These are phyloP conservation scores for Sphaerodactylus townsendi DNA, from an alignment of 2,113 vertebrate species.

Conservation along the genomic window DNA sequence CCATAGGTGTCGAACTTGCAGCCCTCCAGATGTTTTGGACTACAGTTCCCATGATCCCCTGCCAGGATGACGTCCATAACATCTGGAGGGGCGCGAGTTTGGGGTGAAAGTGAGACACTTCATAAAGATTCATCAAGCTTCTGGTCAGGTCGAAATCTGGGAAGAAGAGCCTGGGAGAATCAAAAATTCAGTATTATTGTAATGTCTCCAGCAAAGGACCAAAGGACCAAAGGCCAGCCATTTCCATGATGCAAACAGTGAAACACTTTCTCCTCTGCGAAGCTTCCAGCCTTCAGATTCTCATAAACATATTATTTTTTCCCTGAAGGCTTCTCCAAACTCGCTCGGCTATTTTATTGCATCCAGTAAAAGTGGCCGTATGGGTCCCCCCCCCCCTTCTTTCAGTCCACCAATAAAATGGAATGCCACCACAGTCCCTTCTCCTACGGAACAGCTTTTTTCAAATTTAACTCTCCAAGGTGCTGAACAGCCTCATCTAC, in stretches of 20 bases:
- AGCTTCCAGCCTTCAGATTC: not conserved
- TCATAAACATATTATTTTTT: not conserved
- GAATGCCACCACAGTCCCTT: not conserved
- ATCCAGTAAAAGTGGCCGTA: not conserved
- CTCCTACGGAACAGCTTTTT: not conserved
- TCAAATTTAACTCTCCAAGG: not conserved
- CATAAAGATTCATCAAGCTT: not conserved
- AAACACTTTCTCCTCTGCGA: not conserved
- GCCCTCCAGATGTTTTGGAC: too few relatives aligned
- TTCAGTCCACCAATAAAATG: not conserved
- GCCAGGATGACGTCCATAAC: too few relatives aligned
- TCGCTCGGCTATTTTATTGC: not conserved
- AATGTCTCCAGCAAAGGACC: not conserved
- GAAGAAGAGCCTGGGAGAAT: not conserved
- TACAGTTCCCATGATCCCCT: too few relatives aligned
- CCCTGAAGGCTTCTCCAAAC: not conserved
- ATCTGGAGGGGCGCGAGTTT: too few relatives aligned
- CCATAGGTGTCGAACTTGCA: too few relatives aligned
- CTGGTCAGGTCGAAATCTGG: not conserved
- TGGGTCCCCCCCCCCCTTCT: not conserved
- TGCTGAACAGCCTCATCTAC: conserved; percentile 47
- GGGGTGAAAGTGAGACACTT: not conserved
- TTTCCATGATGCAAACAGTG: not conserved
- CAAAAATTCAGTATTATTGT: not conserved
- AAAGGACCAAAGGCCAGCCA: not conserved